phyloP scores from a whole-genome alignment of 2,888 invertebrate species.

The Nineta flava region DNA sequence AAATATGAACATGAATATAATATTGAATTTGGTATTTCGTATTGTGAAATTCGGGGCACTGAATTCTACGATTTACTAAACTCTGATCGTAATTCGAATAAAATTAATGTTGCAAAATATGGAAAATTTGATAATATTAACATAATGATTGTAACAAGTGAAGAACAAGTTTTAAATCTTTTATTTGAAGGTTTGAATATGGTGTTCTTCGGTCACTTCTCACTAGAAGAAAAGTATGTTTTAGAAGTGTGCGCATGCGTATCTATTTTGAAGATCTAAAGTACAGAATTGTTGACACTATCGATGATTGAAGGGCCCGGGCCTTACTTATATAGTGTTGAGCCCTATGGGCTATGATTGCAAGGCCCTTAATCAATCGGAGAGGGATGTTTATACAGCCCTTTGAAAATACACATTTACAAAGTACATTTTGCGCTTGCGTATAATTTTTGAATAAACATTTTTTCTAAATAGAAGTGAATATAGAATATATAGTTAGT shows the following conservation, averaged over 20 bases:
- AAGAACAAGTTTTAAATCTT: slow-evolving; percentile 20
- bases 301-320: too few relatives aligned
- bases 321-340: neutral
- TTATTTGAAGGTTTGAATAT: slow-evolving; percentile 21
- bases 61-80: slow-evolving; percentile 23
- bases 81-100: slow-evolving; percentile 14
- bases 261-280: too few relatives aligned
- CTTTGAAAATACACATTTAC: too few relatives aligned
- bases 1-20: slow-evolving; percentile 17
- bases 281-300: too few relatives aligned
- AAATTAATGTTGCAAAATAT: slow-evolving; percentile 15
- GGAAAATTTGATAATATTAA: slow-evolving; percentile 13
- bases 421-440: neutral
- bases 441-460: too few relatives aligned
- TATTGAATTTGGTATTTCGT: slow-evolving; percentile 24
- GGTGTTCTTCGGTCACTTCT: too few relatives aligned
- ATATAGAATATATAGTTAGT: neutral
- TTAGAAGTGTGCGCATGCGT: too few relatives aligned
- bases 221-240: too few relatives aligned
- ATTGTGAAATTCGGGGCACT: slow-evolving; percentile 23
- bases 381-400: too few relatives aligned
- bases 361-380: too few relatives aligned
- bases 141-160: slow-evolving; percentile 9
- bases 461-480: too few relatives aligned
- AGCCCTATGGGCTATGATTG: too few relatives aligned